Base-by-base conservation (phyloP, 2,113 vertebrate genomes). In the Misgurnus anguillicaudatus region DNA sequence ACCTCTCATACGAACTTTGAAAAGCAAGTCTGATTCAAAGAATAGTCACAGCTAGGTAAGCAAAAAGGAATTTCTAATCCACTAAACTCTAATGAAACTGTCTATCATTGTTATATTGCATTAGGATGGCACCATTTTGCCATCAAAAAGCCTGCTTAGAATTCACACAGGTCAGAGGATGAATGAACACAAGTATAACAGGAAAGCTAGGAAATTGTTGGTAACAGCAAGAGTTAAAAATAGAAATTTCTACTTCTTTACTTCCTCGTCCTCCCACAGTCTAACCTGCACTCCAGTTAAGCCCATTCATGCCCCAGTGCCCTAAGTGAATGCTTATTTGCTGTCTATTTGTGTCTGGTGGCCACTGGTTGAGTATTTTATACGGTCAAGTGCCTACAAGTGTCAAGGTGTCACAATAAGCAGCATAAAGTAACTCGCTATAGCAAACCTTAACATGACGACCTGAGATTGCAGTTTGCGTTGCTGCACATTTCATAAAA, bases 331-430 rank as follows among this genome's bases (percentile, higher is more conserved):
- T 5, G 19, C 51, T 71, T 57, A n/a, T 58, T 5, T 58, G 36
- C 31, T 11, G n/a, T 48, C 36, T 11, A 10, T 72, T n/a, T 53
- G 13, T 63, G 70, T 38, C 36, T 24, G 38, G 47, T 6, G 68
- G 60, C 36, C 45, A 79, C 11, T 36, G 60, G 77, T 51, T 36
- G n/a, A 79, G 60, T 42, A 45, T 72, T 72, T 71, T 42, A 79
- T 24, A 51, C 24, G 24, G 17, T 71, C 58, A 38, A 55, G 77
- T 62, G 41, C 58, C 36, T 36, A 41, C 5, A 71, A 3, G 77
- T 42, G 67, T 63, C 47, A 31, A 6, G 14, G 47, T 31, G 68
- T 63, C 61, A 71, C 60, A 48, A 7, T 53, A 7, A 72, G n/a
- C 58, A 58, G 14, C 45, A 31, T 9, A 67, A 19, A 41, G 45